Evolutionary conservation across 2,888 invertebrate species (phyloP), one percentile per base, ranked within the genome.

Genomic region (Exephanes ischioxanthus): DNA sequence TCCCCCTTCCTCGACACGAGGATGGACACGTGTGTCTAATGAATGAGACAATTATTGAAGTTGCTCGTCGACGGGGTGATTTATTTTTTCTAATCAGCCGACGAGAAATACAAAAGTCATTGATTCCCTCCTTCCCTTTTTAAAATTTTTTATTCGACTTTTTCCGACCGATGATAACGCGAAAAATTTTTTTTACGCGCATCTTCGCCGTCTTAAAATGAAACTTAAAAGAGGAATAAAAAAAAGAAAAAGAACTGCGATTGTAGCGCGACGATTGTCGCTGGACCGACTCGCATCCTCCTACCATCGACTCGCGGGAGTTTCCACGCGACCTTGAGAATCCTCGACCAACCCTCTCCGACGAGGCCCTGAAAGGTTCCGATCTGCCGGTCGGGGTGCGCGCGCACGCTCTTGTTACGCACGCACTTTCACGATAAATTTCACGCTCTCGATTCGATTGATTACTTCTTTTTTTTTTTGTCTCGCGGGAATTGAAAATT

Each of bases 241-340:
- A 61, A 26, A n/a, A 30, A 14, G n/a, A n/a, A 51, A 61, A 61
- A 33, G 22, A 37, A 45, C 22, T 22, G 33, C 61, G 63, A 63
- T 75, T 51, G 19, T 16, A 33, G 19, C 51, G 19, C 6, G 51
- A 66, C 22, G 66, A 75, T 33, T 3, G n/a, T 51, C 51, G 33
- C 30, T 51, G 75, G 19, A 75, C 61, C 72, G 26, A 30, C 22
- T 45, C 26, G 63, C 75, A 76, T 82, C 66, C 71, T 70, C 78
- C 78, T 85, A 85, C 85, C 85, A 85, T 85, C 82, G 85, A 85
- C 85, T 85, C 85, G 82, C 71, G 78, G 79, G 63, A 71, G 55
- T 66, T 78, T 79, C 58, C 85, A 76, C 85, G 82, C 55, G 85
- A 71, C 82, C 85, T 82, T 79, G 82, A 82, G 82, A 82, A 79